phyloP scores from a whole-genome alignment of 2,888 invertebrate species.

The Agriopis leucophaearia region DNA sequence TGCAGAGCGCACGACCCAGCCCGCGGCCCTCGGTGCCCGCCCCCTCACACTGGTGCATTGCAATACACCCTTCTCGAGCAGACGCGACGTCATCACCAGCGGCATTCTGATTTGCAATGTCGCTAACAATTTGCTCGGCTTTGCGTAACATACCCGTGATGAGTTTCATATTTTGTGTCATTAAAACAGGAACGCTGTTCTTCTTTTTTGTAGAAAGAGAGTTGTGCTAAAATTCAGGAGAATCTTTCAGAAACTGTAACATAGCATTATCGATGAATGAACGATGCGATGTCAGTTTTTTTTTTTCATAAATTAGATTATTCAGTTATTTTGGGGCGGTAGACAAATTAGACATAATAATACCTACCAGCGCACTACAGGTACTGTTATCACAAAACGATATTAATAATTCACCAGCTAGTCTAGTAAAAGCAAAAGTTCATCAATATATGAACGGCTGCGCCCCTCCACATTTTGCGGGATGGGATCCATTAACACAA shows the following conservation, averaged over 20 bases:
- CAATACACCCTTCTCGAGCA: constrained; percentile 41
- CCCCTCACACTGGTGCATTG: constrained; percentile 66
- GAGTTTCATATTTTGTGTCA: not conserved
- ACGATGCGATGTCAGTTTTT: too few relatives aligned
- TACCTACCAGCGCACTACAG: not conserved
- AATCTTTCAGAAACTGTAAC: not conserved
- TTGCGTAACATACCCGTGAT: not conserved
- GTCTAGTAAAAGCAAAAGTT: constrained; percentile 22
- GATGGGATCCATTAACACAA: constrained; percentile 37
- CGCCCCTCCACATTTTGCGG: constrained; percentile 31
- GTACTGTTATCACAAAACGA: not conserved
- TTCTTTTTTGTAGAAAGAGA: not conserved
- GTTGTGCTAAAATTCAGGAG: not conserved
- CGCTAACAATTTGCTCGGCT: not conserved
- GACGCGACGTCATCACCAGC: constrained; percentile 28
- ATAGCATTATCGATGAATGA: not conserved
- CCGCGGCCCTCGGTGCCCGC: constrained; percentile 53
- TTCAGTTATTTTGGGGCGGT: not conserved
- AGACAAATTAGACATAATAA: not conserved
- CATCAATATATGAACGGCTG: constrained; percentile 30
- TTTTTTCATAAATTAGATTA: not conserved
- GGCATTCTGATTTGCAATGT: not conserved
- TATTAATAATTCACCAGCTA: not conserved
- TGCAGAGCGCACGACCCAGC: constrained; percentile 61
- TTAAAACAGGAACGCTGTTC: not conserved